phyloP scores from a whole-genome alignment of 92 coral and sea anemone species.

The Epizoanthus scotinus region DNA sequence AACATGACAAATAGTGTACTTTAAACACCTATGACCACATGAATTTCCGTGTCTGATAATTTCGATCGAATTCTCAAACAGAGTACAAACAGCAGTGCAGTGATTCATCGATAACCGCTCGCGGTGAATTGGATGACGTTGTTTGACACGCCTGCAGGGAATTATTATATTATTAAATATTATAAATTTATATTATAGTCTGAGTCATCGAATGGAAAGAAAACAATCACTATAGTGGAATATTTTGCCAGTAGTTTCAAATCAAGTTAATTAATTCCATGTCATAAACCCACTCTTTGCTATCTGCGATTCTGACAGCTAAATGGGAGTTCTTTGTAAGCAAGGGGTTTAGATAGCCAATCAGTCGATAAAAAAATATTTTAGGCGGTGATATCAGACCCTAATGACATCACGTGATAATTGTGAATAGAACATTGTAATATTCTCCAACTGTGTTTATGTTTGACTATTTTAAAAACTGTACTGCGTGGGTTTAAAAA shows the following conservation, averaged over 20 bases:
- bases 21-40: no score
- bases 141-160: constrained; percentile 1
- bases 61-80: no score
- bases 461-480: neutral
- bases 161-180: neutral
- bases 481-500: neutral
- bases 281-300: neutral
- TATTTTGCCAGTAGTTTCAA: neutral
- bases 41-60: no score
- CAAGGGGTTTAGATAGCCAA: neutral
- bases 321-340: constrained; percentile 24
- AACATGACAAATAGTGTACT: no score
- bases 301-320: constrained; percentile 3
- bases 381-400: constrained; percentile 8
- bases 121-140: neutral
- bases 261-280: neutral
- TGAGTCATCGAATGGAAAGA: no score
- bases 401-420: constrained; percentile 19
- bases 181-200: no score
- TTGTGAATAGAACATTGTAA: neutral
- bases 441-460: neutral
- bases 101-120: no score
- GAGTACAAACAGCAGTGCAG: no score
- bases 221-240: no score
- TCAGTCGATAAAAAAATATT: constrained; percentile 18